Evolutionary conservation across 2,888 invertebrate species (phyloP).

Genomic region (Zeuzera pyrina): DNA sequence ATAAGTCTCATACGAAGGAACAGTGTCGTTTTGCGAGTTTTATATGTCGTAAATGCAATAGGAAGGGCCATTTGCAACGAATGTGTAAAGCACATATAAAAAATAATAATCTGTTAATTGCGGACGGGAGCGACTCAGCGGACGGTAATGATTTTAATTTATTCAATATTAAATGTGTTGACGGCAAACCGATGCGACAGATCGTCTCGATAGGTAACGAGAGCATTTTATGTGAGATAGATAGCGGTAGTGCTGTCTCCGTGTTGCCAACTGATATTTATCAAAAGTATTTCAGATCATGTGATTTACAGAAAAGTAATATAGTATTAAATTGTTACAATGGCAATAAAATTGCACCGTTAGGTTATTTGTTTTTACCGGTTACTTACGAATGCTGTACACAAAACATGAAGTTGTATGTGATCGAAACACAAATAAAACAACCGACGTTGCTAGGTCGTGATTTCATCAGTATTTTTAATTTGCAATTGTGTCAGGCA

Average conservation of each 20-base stretch:
- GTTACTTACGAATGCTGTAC: constrained; percentile 3
- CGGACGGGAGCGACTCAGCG: constrained; percentile 3
- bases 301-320: constrained; percentile 1
- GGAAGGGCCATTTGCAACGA: constrained; percentile 9
- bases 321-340: constrained; percentile 7
- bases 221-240: constrained; percentile 7
- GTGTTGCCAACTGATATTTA: constrained; percentile 5
- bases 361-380: constrained; percentile 7
- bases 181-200: constrained; percentile 10
- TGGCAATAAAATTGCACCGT: constrained; percentile 5
- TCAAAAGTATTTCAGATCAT: constrained; percentile 1
- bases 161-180: constrained; percentile 6
- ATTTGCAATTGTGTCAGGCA: constrained; percentile 6
- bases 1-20: constrained; percentile 5
- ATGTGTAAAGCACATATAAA: constrained; percentile 4
- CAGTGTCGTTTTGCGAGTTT: constrained; percentile 6
- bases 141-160: constrained; percentile 11
- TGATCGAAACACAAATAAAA: neutral
- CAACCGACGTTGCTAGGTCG: constrained; percentile 5
- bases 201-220: constrained; percentile 2
- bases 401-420: constrained; percentile 3
- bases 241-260: constrained; percentile 12
- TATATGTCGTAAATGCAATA: constrained; percentile 8
- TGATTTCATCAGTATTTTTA: constrained; percentile 10
- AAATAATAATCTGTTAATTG: constrained; percentile 3